Evolutionary conservation across 2,113 vertebrate species (phyloP), one percentile per base, ranked within the genome.

Genomic region (Origma solitaria): DNA sequence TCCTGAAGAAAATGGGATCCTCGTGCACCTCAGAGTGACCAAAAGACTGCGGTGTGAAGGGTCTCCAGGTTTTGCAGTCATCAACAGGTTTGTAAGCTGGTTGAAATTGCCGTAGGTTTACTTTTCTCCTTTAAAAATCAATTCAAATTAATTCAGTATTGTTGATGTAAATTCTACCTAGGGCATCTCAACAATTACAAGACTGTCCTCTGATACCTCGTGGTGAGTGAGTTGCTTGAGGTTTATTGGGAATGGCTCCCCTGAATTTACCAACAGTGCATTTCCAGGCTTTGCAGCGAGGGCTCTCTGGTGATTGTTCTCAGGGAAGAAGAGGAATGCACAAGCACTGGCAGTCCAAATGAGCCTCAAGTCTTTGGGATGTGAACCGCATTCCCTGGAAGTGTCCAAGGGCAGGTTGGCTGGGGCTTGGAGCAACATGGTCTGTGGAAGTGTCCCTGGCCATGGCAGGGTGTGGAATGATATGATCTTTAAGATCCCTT

Each of bases 21-120:
- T 70, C 4, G 0, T 20, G 10, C 8, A 44, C 17, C 33, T 61
- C 60, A 31, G 54, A 53, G 20, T 21, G 20, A 61, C 31, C 31
- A 53, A 51, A n/a, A 65, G 33, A 56, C 62, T 62, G 27, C 38
- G 33, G 25, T 4, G 13, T 27, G 51, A 77, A 68, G n/a, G 33
- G 42, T 23, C 51, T 40, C 45, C 79, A 84, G 45, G 31, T 83
- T 86, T 83, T 78, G 42, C 83, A 84, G 65, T 57, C 84, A 60
- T 57, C 79, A 90, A 30, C 61, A 91, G 61, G 60, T 66, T 89
- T 75, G 65, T 61, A 85, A 95, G n/a, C 57, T 53, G 69, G 33
- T 56, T 86, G 88, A 65, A 93, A 90, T n/a, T 37, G 57, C 18
- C 53, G 45, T 17, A 47, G 25, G 24, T 42, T 85, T 95, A 49